Conservation (phyloP, 92 coral and sea anemone species). For the Bergia sp. region DNA sequence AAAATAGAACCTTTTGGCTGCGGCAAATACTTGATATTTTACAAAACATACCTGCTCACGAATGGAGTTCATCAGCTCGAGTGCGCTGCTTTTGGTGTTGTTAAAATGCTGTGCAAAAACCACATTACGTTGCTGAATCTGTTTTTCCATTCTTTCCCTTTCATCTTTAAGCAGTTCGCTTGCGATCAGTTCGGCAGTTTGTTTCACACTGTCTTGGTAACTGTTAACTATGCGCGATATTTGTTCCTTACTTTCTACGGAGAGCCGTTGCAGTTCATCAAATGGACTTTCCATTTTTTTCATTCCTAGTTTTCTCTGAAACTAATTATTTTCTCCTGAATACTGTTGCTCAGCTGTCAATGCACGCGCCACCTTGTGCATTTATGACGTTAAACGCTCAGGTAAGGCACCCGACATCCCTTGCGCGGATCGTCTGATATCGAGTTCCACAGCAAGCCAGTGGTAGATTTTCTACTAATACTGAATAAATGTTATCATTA, state of each 20-base stretch:
- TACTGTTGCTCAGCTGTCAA: neutral
- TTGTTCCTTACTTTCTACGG: slow-evolving; percentile 27
- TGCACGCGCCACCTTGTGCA: neutral
- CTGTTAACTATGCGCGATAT: neutral
- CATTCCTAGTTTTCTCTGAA: neutral
- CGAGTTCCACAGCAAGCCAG: too few relatives aligned
- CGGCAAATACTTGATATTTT: too few relatives aligned
- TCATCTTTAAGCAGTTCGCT: slow-evolving; percentile 29
- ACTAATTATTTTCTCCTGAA: neutral
- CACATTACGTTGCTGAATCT: neutral
- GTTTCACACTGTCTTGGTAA: slow-evolving; percentile 14
- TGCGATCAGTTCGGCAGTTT: slow-evolving; percentile 34
- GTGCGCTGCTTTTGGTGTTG: slow-evolving; percentile 30
- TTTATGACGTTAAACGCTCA: too few relatives aligned
- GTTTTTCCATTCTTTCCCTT: slow-evolving; percentile 10
- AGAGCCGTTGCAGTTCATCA: slow-evolving; percentile 25
- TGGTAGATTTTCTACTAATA: too few relatives aligned
- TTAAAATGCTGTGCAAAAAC: slow-evolving; percentile 22
- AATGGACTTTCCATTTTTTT: neutral
- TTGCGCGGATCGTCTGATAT: too few relatives aligned
- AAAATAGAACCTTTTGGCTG: too few relatives aligned
- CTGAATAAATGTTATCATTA: too few relatives aligned
- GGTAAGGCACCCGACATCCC: too few relatives aligned
- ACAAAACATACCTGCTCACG: slow-evolving; percentile 16
- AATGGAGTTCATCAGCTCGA: slow-evolving; percentile 36